phyloP scores from a whole-genome alignment of 2,888 invertebrate species.

The Hirtodrosophila histrioides region DNA sequence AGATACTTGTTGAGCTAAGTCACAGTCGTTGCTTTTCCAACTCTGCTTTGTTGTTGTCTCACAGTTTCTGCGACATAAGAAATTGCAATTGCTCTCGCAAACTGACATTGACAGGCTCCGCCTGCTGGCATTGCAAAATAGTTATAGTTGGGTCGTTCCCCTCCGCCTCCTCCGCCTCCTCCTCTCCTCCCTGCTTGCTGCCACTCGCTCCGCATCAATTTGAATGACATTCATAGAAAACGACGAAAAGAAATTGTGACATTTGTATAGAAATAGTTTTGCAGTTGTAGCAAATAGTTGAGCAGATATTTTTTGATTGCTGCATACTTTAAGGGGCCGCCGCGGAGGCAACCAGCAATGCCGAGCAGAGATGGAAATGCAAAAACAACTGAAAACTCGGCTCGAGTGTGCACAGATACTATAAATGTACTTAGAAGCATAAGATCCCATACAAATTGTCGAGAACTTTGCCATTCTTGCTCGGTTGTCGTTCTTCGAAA shows the following conservation, averaged over 20 bases:
- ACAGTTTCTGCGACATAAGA: slow-evolving; percentile 33
- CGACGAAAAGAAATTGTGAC: slow-evolving; percentile 69
- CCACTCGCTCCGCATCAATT: slow-evolving; percentile 69
- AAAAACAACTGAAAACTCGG: slow-evolving; percentile 16
- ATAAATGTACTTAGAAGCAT: slow-evolving; percentile 11
- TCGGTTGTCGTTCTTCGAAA: neutral
- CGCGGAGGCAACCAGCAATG: slow-evolving; percentile 32
- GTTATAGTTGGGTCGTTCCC: slow-evolving; percentile 33
- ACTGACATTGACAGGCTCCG: slow-evolving; percentile 72
- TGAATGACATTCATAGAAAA: slow-evolving; percentile 75
- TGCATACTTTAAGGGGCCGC: slow-evolving; percentile 60
- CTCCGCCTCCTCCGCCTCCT: neutral
- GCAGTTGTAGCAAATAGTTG: slow-evolving; percentile 72
- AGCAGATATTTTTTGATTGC: slow-evolving; percentile 76
- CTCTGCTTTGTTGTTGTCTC: slow-evolving; percentile 25
- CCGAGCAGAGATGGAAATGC: slow-evolving; percentile 22
- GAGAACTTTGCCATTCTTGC: neutral
- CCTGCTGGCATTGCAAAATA: slow-evolving; percentile 33
- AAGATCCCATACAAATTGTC: neutral
- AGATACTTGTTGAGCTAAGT: slow-evolving; percentile 51
- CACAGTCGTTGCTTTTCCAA: slow-evolving; percentile 25
- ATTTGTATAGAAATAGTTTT: slow-evolving; percentile 76
- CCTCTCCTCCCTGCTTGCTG: slow-evolving; percentile 14
- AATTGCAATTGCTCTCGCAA: slow-evolving; percentile 67
- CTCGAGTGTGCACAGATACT: slow-evolving; percentile 6